Evolutionary conservation across 2,797 vertebrate species (phyloP).

Genomic region (Craterocephalus amniculus): DNA sequence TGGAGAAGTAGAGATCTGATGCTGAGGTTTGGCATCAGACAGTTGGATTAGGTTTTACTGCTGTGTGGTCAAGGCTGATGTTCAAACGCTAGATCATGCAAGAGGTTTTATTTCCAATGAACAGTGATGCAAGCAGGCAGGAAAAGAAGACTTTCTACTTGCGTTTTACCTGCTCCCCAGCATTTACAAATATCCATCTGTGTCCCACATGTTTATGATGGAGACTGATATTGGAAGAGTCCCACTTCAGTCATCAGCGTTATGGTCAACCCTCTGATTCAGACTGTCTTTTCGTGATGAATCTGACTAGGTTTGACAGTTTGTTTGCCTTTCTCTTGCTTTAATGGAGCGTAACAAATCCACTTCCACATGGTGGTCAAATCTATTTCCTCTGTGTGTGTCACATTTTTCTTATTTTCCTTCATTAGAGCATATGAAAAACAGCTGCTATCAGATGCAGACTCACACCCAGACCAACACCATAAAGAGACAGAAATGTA

Average conservation of each 20-base stretch:
- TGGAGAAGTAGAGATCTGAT: conserved; percentile 7
- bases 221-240: conserved; percentile 3
- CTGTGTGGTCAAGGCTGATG: conserved; percentile 36
- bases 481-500: neutral
- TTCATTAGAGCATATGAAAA: conserved; percentile 26
- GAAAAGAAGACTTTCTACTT: neutral
- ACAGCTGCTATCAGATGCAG: conserved; percentile 3
- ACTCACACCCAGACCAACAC: conserved; percentile 13
- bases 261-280: conserved; percentile 27
- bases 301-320: conserved; percentile 1
- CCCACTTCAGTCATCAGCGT: conserved; percentile 1
- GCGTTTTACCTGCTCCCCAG: conserved; percentile 3
- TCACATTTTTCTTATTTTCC: conserved; percentile 23
- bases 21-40: conserved; percentile 50
- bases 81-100: conserved; percentile 39
- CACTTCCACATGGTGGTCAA: conserved; percentile 23
- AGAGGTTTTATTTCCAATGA: conserved; percentile 44
- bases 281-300: neutral
- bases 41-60: conserved; percentile 44
- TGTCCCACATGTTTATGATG: conserved; percentile 32
- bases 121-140: conserved; percentile 18
- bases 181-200: conserved; percentile 14
- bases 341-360: conserved; percentile 37
- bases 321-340: conserved; percentile 10
- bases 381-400: conserved; percentile 37